These are phyloP conservation scores for Solenopsis invicta DNA, from an alignment of 1,140 invertebrate species.

Conservation along the genomic window DNA sequence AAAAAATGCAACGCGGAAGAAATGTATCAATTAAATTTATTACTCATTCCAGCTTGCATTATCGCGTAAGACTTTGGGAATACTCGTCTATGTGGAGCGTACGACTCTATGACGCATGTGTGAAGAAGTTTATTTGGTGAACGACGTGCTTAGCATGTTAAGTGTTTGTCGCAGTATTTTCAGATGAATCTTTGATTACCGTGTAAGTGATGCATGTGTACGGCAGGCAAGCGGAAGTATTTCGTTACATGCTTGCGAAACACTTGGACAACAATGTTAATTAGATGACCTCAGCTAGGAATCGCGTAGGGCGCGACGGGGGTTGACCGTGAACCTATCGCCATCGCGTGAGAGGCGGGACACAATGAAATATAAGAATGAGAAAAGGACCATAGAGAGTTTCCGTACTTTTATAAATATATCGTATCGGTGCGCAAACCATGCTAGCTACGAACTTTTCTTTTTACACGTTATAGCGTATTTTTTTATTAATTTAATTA, in stretches of 20 bases:
- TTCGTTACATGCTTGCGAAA: conserved; percentile 11
- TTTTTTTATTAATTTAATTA: background rate
- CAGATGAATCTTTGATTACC: conserved; percentile 7
- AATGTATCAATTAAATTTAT: conserved; percentile 40
- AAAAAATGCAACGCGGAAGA: conserved; percentile 13
- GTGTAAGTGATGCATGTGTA: background rate
- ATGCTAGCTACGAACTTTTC: background rate
- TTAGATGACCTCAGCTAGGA: conserved; percentile 52
- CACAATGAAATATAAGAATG: conserved; percentile 37
- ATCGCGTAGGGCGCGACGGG: conserved; percentile 49
- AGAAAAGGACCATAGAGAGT: background rate
- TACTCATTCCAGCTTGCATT: background rate
- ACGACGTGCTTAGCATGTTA: background rate
- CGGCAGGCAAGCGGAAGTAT: background rate
- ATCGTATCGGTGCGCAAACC: background rate
- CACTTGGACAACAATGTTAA: conserved; percentile 28
- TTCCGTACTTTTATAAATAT: background rate
- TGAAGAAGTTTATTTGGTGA: background rate
- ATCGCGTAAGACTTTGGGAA: background rate
- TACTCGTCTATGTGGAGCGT: background rate
- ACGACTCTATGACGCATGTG: background rate
- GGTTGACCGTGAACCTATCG: conserved; percentile 60
- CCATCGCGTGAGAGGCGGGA: conserved; percentile 47
- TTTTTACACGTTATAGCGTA: background rate
- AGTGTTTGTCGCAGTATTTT: background rate